Evolutionary conservation across 2,113 vertebrate species (phyloP).

Genomic region (Melanerpes formicivorus): DNA sequence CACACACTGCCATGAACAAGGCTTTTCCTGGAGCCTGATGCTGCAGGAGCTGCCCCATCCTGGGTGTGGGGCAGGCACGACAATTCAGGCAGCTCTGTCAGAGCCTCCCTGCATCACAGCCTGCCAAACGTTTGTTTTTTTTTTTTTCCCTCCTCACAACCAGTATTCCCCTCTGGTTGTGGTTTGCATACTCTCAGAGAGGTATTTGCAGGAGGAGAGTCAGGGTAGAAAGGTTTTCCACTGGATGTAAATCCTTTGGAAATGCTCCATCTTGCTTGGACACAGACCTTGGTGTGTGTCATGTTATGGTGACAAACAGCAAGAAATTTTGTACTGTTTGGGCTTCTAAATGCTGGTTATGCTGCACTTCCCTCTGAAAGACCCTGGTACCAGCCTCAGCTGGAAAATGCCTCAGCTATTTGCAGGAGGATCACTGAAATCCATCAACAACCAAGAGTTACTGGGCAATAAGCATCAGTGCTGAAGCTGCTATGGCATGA

Average conservation of each 20-base stretch:
- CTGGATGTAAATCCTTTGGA: background rate
- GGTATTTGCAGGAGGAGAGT: background rate
- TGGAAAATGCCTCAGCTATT: background rate
- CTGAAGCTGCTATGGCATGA: background rate
- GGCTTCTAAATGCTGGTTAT: background rate
- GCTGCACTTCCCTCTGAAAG: background rate
- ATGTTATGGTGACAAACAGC: background rate
- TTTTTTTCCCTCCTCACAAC: background rate
- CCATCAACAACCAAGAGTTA: background rate
- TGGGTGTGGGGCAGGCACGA: background rate
- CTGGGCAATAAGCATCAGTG: background rate
- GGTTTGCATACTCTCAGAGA: background rate
- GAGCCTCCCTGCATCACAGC: background rate
- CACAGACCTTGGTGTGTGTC: background rate
- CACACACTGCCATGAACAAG: background rate
- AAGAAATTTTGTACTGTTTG: background rate
- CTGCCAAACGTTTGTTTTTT: background rate
- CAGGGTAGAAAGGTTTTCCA: background rate
- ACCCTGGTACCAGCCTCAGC: background rate
- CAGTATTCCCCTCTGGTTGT: background rate
- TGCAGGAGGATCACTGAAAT: background rate
- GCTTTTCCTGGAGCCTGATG: background rate
- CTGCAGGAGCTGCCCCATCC: background rate
- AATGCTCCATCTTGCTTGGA: background rate
- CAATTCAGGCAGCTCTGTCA: background rate